phyloP scores from a whole-genome alignment of 23 tunicate genomes.

The Ascidia mentula region DNA sequence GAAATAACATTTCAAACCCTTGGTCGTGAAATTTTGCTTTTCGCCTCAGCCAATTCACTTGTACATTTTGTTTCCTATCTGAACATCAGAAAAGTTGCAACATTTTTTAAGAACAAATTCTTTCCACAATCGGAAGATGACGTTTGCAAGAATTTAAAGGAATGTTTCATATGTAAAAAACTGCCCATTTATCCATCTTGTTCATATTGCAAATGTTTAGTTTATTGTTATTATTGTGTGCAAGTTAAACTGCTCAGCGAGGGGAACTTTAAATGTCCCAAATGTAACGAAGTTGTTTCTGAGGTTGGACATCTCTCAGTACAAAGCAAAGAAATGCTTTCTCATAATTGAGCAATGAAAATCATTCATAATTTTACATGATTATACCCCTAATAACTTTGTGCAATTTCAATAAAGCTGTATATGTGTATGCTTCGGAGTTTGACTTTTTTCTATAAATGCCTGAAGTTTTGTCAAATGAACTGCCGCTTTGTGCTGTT shows the following conservation, averaged over 20 bases:
- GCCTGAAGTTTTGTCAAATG: too few relatives aligned
- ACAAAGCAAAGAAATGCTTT: background rate
- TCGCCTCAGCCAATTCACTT: background rate
- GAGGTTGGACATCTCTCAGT: background rate
- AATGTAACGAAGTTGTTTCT: background rate
- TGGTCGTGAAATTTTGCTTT: background rate
- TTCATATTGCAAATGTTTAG: background rate
- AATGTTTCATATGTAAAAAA: background rate
- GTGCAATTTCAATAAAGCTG: too few relatives aligned
- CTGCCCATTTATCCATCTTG: background rate
- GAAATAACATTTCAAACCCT: constrained; percentile 2
- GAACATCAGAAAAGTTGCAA: background rate
- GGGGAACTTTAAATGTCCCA: background rate
- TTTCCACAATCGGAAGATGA: background rate
- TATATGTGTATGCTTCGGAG: too few relatives aligned
- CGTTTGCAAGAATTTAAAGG: background rate
- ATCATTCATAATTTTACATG: too few relatives aligned
- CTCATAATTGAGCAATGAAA: background rate
- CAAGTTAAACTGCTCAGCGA: background rate
- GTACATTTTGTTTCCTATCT: background rate
- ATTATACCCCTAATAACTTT: too few relatives aligned
- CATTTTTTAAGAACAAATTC: background rate
- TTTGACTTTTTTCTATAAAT: too few relatives aligned
- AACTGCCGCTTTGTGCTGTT: too few relatives aligned
- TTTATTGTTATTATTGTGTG: background rate